Base-by-base conservation (phyloP, 92 coral and sea anemone genomes). In the Parazoanthus atlanticus region DNA sequence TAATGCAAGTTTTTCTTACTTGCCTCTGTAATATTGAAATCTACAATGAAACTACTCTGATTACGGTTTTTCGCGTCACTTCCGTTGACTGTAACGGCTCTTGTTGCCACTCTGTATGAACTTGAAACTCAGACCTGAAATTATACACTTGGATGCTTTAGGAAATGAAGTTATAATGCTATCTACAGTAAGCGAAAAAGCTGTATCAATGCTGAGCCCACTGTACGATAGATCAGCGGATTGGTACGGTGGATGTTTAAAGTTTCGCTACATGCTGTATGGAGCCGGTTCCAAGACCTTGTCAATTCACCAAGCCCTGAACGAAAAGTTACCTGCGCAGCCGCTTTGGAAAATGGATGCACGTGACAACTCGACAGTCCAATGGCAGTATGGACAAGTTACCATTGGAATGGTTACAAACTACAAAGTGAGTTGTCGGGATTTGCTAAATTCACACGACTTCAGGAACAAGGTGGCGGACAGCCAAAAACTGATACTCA, bases 351-450 rank as follows among this genome's bases (percentile, higher is more conserved):
- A 10, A 54, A 91, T 74, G 34, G 91, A 92, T 10, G 72, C 43
- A 23, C 71, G 8, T 46, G 67, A 58, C 5, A 29, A 25, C 17
- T 9, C 54, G 19, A 79, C 80, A 6, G n/a, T 74, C 19, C 11
- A 33, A 43, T 93, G 93, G 95, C 91, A 89, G 47, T 86, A 81
- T 54, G 95, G 95, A 56, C 95, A 90, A 74, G 92, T 91, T 9
- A n/a, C 88, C 1, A 77, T 93, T 32, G 86, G 93, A 76, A 75
- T 89, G 66, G 64, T 80, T 28, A 47, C 88, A 23, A 64, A 66
- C 58, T 93, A 88, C 70, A 76, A 89, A 83, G 95, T 93, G 79
- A 87, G 91, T 28, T 6, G 3, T 26, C 6, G 0, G 2, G 1
- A 5, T n/a, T 8, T 43, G 49, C 5, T 0, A 43, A 9, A 1